Base-by-base conservation (phyloP, 2,888 invertebrate genomes). In the Dorcus parallelipipedus region DNA sequence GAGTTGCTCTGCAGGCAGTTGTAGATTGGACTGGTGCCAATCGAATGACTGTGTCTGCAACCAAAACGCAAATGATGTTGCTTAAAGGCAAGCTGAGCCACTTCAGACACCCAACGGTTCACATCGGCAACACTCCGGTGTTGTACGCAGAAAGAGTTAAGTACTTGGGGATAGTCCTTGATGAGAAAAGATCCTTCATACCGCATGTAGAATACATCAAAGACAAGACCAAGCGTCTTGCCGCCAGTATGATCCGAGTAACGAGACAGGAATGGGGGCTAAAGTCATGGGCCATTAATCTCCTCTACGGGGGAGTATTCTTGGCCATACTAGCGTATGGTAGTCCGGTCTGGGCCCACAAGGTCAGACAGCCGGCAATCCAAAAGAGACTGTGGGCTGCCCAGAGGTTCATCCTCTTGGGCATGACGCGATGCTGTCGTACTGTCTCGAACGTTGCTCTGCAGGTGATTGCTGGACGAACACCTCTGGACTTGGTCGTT, bases 131-230 rank as follows among this genome's bases (percentile, higher is more conserved):
- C 43, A 5, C n/a, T 7, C 26, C 2, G 6, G 26, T 26, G 26
- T 26, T 26, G 45, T n/a, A n/a, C n/a, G 20, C 20, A n/a, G 26
- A 10, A 17, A 9, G 2, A 6, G 17, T 42, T 33, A 53, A 47
- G 43, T 53, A 33, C 8, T 26, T 53, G 14, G 53, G 53, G n/a
- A 6, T 53, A 2, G 53, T 53, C 3, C 33, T 53, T 9, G 53
- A 53, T 7, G 47, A 42, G 10, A 38, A 47, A 47, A 9, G 26
- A 33, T 10, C 10, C 42, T 42, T 42, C 4, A 42, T 42, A 2
- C 52, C 41, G 9, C 45, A 52, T 17, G 5, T 48, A n/a, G n/a
- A n/a, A n/a, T n/a, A n/a, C n/a, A n/a, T n/a, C n/a, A n/a, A n/a
- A n/a, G n/a, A n/a, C n/a, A n/a, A n/a, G n/a, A n/a, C n/a, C n/a